Evolutionary conservation across 2,797 vertebrate genomes (phyloP), one percentile per base, ranked within the genome.

Genomic region (Myotis pilosus): DNA sequence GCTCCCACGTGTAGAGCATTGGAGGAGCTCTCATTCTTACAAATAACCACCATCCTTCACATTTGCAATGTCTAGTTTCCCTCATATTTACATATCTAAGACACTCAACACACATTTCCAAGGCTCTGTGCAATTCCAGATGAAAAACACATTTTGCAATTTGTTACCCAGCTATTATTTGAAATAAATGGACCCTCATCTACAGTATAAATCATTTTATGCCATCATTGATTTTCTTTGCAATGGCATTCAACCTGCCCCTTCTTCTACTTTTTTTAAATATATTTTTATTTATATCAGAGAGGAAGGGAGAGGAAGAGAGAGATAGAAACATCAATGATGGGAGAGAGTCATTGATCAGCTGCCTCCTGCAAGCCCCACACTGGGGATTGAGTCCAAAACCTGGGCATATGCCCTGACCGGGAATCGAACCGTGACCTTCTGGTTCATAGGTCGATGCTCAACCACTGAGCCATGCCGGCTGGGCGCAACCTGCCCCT

Each of bases 141-240:
- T 92, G 76, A 91, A 88, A 95, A 95, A 82, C 76, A 94, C 36
- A 75, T 72, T 96, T 82, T 62, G 15, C 62, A 84, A 92, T 88
- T 93, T 93, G 89, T 78, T 82, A 81, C 51, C 60, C 82, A 75
- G 57, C 68, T 94, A 87, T 78, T 62, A 41, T 74, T 84, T 89
- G 69, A 95, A 97, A 92, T 91, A 89, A 92, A 84, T 30, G 74
- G 44, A 90, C 74, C 72, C 68, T 69, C 51, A 88, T 44, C 55
- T 76, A 86, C 15, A 72, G 82, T 86, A 83, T 82, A 96, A 89
- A 86, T 87, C 75, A 87, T 38, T 87, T 87, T 44, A 78, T 64
- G 79, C 86, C 89, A 89, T 83, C 33, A 64, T 8, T n/a, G 20
- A 68, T 75, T 92, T 92, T 93, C 93, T 93, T 81, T 94, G 71